phyloP scores from a whole-genome alignment of 2,888 invertebrate genomes.

The Phoronis australis region DNA sequence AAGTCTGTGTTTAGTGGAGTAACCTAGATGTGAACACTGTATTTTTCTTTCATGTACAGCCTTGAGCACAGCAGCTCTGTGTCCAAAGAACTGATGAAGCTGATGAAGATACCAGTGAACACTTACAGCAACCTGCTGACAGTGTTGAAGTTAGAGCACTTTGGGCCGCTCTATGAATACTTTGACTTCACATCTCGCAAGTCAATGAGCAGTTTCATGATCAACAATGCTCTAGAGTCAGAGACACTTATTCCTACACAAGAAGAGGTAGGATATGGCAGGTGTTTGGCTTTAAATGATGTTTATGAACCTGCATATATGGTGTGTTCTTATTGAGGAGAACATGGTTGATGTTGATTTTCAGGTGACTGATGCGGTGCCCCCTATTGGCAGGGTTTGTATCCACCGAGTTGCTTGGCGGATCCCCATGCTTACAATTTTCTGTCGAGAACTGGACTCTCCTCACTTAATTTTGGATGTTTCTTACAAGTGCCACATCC shows the following conservation, averaged over 20 bases:
- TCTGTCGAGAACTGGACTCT: too few species aligned
- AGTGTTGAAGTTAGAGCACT: conserved; percentile 80
- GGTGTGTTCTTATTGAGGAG: background rate
- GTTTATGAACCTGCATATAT: background rate
- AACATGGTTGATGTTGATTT: too few species aligned
- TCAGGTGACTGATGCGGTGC: background rate
- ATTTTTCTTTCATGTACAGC: too few species aligned
- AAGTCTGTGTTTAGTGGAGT: background rate
- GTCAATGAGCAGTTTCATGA: conserved; percentile 78
- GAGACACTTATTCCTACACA: conserved; percentile 81
- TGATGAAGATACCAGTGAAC: conserved; percentile 90
- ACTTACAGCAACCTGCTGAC: conserved; percentile 88
- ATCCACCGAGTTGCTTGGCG: background rate
- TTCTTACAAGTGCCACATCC: too few species aligned
- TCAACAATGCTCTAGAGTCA: conserved; percentile 83
- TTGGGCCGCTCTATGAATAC: conserved; percentile 76
- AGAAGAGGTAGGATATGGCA: conserved; percentile 65
- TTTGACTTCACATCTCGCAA: conserved; percentile 82
- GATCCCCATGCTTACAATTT: background rate
- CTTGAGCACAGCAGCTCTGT: conserved; percentile 57
- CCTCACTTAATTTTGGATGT: too few species aligned
- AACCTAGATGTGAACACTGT: background rate
- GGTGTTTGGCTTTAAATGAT: background rate
- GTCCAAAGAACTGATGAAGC: conserved; percentile 85
- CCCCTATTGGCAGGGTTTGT: background rate